Conservation (phyloP, 2,888 invertebrate genomes). For the Apeira syringaria region DNA sequence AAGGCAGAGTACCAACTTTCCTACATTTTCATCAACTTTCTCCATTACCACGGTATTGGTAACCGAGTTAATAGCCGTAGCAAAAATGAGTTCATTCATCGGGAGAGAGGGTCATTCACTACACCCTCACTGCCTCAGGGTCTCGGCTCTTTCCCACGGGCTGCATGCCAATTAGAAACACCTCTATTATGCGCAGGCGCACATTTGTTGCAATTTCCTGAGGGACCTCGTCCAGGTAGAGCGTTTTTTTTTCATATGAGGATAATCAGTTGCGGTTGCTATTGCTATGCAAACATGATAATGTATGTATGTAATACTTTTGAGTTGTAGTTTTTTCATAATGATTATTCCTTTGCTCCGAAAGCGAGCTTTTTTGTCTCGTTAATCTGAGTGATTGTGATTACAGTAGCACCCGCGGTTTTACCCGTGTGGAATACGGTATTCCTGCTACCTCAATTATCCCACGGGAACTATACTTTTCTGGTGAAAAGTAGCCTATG, state of each 20-base stretch:
- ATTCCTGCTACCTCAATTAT: too few species aligned
- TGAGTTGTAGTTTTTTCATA: too few species aligned
- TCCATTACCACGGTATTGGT: constrained; percentile 26
- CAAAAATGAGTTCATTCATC: constrained; percentile 31
- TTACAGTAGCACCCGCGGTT: too few species aligned
- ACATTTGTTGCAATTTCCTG: constrained; percentile 22
- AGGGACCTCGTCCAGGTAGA: constrained; percentile 11
- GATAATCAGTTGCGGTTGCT: too few species aligned
- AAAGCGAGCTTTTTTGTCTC: too few species aligned
- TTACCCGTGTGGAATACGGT: too few species aligned
- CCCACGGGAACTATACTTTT: too few species aligned
- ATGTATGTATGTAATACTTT: too few species aligned
- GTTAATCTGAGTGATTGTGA: too few species aligned
- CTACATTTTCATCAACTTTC: constrained; percentile 23
- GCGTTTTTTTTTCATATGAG: constrained; percentile 6
- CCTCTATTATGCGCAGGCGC: constrained; percentile 17
- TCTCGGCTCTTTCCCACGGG: constrained; percentile 28
- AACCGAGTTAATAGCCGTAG: constrained; percentile 28
- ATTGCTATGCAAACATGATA: too few species aligned
- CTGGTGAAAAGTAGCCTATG: too few species aligned
- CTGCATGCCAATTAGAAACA: constrained; percentile 24
- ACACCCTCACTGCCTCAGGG: constrained; percentile 23
- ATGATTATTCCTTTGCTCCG: too few species aligned
- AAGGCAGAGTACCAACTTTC: constrained; percentile 1
- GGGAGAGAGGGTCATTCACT: constrained; percentile 27